Evolutionary conservation across 2,888 invertebrate species (phyloP), one percentile per base, ranked within the genome.

Genomic region (Lithophane semibrunnea): DNA sequence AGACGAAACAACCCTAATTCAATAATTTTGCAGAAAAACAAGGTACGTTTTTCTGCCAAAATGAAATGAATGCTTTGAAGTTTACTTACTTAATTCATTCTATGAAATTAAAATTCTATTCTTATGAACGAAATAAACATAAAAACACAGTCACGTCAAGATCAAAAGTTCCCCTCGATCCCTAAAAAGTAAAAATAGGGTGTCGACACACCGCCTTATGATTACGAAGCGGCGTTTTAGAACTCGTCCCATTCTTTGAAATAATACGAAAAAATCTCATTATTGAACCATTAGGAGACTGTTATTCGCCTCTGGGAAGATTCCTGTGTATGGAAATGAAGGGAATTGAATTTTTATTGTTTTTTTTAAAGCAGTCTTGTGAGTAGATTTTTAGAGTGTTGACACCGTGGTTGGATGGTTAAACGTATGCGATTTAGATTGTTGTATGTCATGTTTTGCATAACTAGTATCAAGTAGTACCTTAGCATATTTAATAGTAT

Each of bases 201-300:
- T 63, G 66, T 79, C 81, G 77, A 80, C 77, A 80, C 74, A 79
- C 75, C 79, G 79, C 83, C 81, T 78, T 86, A 79, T 86, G 83
- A 89, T 88, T 83, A 80, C 37, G 49, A 67, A 44, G 70, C 86
- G 73, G 86, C 78, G 77, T 72, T 74, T 77, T 75, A 56, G 64
- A 82, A 54, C 60, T 24, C 76, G 54, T 65, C 54, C 56, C 82
- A 61, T 88, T 88, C 82, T 86, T 85, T 82, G 87, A 85, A 86
- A 85, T 81, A 83, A 82, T 84, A 84, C 70, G 82, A 88, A 88
- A 89, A 90, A 89, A 87, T 79, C 86, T 89, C 88, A 91, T 92
- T 89, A 90, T 87, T 88, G 79, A 86, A 83, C 75, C 86, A 90
- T 92, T 89, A 90, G 75, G 75, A 73, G 72, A 75, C 68, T 77